Conservation (phyloP, 2,113 vertebrate genomes). For the Bostrychus sinensis region DNA sequence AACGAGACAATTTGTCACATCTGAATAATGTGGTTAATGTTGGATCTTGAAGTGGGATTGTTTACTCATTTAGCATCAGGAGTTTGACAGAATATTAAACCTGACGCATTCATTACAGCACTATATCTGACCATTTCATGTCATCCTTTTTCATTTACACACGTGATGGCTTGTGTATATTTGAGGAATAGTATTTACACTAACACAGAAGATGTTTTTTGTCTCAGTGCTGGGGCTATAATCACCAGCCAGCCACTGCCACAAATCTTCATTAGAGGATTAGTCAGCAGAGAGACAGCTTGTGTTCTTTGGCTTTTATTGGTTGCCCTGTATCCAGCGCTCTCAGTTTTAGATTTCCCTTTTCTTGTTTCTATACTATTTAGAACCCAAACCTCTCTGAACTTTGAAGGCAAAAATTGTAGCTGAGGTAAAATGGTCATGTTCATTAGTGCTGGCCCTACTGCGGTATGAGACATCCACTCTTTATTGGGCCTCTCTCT, state of each 20-base stretch:
- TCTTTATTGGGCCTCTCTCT: not conserved
- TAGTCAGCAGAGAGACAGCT: constrained; percentile 69
- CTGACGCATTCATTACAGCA: not conserved
- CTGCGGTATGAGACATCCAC: not conserved
- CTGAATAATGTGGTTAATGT: constrained; percentile 53
- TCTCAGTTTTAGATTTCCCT: constrained; percentile 28
- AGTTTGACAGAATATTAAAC: constrained; percentile 19
- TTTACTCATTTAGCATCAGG: constrained; percentile 40
- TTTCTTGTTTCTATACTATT: constrained; percentile 45
- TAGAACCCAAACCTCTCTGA: too few species aligned
- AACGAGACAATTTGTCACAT: constrained; percentile 46
- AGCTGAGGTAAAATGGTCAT: not conserved
- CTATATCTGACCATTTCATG: constrained; percentile 13
- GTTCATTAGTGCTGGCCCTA: not conserved
- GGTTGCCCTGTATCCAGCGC: constrained; percentile 34
- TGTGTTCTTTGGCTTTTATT: constrained; percentile 67
- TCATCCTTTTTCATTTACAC: constrained; percentile 47
- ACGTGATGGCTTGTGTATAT: constrained; percentile 53
- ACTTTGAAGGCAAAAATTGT: not conserved
- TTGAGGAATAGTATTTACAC: constrained; percentile 69
- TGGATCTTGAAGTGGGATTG: constrained; percentile 41
- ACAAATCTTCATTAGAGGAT: constrained; percentile 81
- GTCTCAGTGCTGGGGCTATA: constrained; percentile 62
- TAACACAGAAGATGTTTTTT: constrained; percentile 58
- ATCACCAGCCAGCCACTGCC: constrained; percentile 66